Evolutionary conservation across 2,113 vertebrate genomes (phyloP).

Genomic region (Indicator maculatus): DNA sequence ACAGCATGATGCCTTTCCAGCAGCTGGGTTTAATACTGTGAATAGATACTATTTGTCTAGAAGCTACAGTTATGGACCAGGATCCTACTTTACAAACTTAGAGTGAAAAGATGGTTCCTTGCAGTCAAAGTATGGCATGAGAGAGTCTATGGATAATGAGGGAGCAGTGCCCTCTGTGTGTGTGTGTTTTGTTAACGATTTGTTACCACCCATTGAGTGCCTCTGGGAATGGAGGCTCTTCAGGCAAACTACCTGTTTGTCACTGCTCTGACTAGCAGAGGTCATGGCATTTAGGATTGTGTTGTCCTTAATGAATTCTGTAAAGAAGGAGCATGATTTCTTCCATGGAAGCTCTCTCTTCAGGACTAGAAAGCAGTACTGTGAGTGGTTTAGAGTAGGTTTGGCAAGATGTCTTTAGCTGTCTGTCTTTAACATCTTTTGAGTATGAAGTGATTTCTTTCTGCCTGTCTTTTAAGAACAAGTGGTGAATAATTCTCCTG

Average conservation of each 20-base stretch:
- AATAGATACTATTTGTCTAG: slow-evolving; percentile 55
- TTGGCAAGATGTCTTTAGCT: not conserved
- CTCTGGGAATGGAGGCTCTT: not conserved
- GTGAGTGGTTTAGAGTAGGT: not conserved
- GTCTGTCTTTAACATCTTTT: not conserved
- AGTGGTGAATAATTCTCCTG: not conserved
- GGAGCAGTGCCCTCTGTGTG: not conserved
- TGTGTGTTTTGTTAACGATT: not conserved
- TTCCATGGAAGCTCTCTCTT: not conserved
- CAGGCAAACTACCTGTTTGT: not conserved
- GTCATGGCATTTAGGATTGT: not conserved
- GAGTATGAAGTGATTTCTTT: not conserved
- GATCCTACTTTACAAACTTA: slow-evolving; percentile 12
- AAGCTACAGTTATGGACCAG: slow-evolving; percentile 21
- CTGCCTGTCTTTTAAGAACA: not conserved
- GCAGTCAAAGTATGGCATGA: not conserved
- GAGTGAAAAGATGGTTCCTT: slow-evolving; percentile 2
- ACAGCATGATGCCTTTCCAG: slow-evolving; percentile 30
- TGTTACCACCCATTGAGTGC: not conserved
- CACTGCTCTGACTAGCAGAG: not conserved
- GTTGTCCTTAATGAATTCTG: not conserved
- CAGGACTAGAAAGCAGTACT: not conserved
- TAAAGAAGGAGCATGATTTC: not conserved
- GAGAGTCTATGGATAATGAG: not conserved
- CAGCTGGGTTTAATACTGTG: slow-evolving; percentile 54